Evolutionary conservation across 2,797 vertebrate species (phyloP), one percentile per base, ranked within the genome.

Genomic region (Ceryle rudis): DNA sequence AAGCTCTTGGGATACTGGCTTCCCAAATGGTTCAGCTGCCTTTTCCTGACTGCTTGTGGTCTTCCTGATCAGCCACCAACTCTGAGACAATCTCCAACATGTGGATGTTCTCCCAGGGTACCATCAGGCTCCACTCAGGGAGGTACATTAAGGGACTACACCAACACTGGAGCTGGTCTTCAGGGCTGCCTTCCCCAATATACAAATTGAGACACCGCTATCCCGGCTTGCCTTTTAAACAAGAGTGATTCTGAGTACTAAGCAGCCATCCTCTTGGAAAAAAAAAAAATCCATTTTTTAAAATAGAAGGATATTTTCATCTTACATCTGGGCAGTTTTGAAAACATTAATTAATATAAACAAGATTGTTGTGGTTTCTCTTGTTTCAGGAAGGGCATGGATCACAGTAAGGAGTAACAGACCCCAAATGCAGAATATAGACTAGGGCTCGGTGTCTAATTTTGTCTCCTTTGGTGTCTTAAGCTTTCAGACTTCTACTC

Each of bases 1-100:
- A 20, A 54, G 25, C 18, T 73, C 42, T 60, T 0, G 0, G 44
- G 21, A 39, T 0, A 1, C 26, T n/a, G 16, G 42, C 49, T 78
- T 92, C 41, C 41, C 54, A 78, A 35, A 15, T 81, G 57, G 17
- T 13, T 70, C 29, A 55, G 20, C 57, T 57, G 61, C 39, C 17
- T 6, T 52, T 88, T 74, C 29, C 49, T 8, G 6, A 26, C 42
- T 58, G 15, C 67, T 75, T 77, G 37, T 29, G 17, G 10, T 58
- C 49, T 42, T 75, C 7, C 70, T 72, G 37, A 31, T 79, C 74
- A 80, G 23, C 16, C 67, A 72, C 57, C 5, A 1, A 11, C 58
- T 61, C 66, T 1, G 2, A 74, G 31, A 78, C 51, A 29, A 41
- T 26, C 25, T 67, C 37, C 54, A 91, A 25, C 19, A 11, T 1